Conservation (phyloP, 2,888 invertebrate species). For the Lasioglossum zephyrum region DNA sequence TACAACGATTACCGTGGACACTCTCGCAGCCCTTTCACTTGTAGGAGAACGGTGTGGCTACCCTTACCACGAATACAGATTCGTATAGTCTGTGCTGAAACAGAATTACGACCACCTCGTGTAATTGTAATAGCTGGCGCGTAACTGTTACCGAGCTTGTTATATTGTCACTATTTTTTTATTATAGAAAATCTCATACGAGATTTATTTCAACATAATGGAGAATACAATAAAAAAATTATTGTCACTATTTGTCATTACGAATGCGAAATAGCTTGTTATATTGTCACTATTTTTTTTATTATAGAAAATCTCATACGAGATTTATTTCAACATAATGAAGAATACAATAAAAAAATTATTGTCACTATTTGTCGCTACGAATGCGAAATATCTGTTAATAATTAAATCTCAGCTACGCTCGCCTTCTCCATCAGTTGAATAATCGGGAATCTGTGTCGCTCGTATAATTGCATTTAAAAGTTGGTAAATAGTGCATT, state of each 20-base stretch:
- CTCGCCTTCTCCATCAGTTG: background rate
- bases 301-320: no score
- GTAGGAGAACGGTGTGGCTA: constrained; percentile 60
- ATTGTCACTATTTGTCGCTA: background rate
- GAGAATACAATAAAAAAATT: no score
- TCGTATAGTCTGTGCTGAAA: background rate
- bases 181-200: no score
- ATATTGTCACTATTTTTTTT: background rate
- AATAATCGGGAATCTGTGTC: background rate
- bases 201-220: no score
- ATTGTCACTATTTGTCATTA: background rate
- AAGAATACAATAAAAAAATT: no score
- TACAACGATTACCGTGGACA: constrained; percentile 42
- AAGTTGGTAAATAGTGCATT: background rate
- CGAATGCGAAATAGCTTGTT: background rate
- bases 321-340: no score
- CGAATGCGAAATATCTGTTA: background rate
- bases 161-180: background rate
- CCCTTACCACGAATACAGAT: constrained; percentile 42
- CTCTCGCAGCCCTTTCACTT: constrained; percentile 66
- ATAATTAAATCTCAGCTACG: background rate
- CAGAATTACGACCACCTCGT: background rate
- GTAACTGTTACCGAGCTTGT: background rate
- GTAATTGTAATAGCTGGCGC: background rate
- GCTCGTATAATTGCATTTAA: background rate